Evolutionary conservation across 2,888 invertebrate genomes (phyloP), one percentile per base, ranked within the genome.

Genomic region (Eledona agricola): DNA sequence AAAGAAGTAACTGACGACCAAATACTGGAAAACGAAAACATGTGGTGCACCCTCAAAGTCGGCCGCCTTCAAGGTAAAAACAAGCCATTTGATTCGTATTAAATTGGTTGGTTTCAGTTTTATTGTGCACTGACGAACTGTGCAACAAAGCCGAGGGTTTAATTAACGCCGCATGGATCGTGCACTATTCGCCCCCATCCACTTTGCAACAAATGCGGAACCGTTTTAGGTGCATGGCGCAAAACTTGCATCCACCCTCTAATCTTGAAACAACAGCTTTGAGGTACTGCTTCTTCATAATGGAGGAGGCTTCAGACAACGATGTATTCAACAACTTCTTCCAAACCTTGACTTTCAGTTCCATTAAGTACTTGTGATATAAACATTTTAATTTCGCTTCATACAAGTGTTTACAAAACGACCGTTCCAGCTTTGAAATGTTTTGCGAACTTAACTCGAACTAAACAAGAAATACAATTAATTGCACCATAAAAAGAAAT

Each of bases 21-120:
- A n/a, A 17, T 34, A 6, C 19, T 25, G 23, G 37, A 22, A 22
- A 22, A 37, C 16, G 31, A 28, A 15, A 20, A 28, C 4, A 25
- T 37, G 15, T 47, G 47, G 47, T n/a, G 7, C n/a, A 15, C 11
- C n/a, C 16, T 19, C 4, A 4, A n/a, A 1, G 1, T 1, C 5
- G 37, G 29, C 3, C 20, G 15, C 2, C 38, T 20, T 15, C 37
- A 47, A 47, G 47, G 47, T 47, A 37, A 37, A 7, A 9, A 16
- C 15, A 32, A n/a, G n/a, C n/a, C n/a, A n/a, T n/a, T n/a, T n/a
- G n/a, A n/a, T n/a, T n/a, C 3, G 13, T 22, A 20, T 15, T 15
- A 3, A 32, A 32, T 32, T 37, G 11, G 13, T 25, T n/a, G n/a
- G n/a, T 50, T 50, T 12, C 20, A 50, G 50, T 50, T 1, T 20